Evolutionary conservation across 2,113 vertebrate genomes (phyloP).

Genomic region (Dipodomys merriami): DNA sequence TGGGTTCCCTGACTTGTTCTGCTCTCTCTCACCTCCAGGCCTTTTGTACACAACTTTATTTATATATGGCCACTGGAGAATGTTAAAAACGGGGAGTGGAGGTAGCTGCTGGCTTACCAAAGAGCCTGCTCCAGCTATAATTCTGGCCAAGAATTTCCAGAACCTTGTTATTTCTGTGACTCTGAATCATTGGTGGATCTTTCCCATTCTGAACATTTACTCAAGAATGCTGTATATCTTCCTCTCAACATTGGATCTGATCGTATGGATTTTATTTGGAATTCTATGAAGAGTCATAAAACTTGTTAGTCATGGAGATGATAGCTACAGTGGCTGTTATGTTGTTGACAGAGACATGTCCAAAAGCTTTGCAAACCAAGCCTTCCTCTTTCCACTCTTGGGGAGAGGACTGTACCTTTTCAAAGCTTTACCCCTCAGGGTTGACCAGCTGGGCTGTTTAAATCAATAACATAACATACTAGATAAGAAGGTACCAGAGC

Average conservation of each 20-base stretch:
- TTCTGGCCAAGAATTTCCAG: conserved; percentile 34
- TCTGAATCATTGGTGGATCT: neutral
- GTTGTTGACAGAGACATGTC: neutral
- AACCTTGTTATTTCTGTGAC: neutral
- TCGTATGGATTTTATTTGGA: conserved; percentile 18
- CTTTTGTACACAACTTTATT: neutral
- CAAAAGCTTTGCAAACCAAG: neutral
- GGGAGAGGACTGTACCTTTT: neutral
- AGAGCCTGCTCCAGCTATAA: neutral
- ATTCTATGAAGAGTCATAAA: conserved; percentile 14
- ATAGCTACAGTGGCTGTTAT: neutral
- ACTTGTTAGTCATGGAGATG: neutral
- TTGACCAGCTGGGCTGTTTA: neutral
- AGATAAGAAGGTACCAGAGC: neutral
- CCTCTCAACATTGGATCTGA: conserved; percentile 20
- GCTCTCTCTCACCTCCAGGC: neutral
- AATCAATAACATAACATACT: neutral
- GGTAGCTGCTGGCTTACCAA: neutral
- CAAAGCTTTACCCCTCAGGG: neutral
- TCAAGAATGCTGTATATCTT: neutral
- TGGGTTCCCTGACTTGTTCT: neutral
- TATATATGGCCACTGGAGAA: neutral
- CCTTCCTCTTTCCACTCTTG: neutral
- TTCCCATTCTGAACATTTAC: neutral
- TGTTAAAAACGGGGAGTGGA: neutral